Evolutionary conservation across 2,888 invertebrate genomes (phyloP).

Genomic region (Hipparchia sbordonii): DNA sequence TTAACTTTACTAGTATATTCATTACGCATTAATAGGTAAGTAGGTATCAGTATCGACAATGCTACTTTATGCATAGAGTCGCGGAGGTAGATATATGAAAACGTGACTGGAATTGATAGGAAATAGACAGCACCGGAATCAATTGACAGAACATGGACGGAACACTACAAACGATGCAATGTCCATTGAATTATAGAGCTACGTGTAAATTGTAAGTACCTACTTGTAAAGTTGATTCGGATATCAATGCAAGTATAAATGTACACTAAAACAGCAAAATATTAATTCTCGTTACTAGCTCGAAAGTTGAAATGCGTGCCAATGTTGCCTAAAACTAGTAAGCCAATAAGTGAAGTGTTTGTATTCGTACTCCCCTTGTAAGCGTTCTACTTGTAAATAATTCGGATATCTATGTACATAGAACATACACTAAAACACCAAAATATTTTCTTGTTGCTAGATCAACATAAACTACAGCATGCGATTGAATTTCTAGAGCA

Average conservation of each 20-base stretch:
- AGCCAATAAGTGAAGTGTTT: too few species aligned
- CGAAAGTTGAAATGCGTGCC: too few species aligned
- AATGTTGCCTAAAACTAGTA: too few species aligned
- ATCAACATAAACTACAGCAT: too few species aligned
- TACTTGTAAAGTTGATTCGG: background rate
- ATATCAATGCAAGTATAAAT: background rate
- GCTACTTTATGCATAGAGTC: constrained; percentile 16
- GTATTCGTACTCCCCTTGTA: too few species aligned
- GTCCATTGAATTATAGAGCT: constrained; percentile 16
- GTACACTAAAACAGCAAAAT: background rate
- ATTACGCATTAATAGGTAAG: constrained; percentile 13
- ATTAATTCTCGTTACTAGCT: too few species aligned
- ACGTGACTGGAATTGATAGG: constrained; percentile 64
- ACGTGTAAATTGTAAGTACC: background rate
- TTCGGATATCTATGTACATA: too few species aligned
- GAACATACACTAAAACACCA: too few species aligned
- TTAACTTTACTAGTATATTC: background rate
- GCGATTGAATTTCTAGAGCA: too few species aligned
- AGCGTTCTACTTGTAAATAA: too few species aligned
- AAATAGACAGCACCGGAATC: constrained; percentile 47
- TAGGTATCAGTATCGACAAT: constrained; percentile 17
- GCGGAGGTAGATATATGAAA: constrained; percentile 27
- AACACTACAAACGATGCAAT: constrained; percentile 17
- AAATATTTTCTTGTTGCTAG: too few species aligned
- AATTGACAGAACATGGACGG: constrained; percentile 29